Evolutionary conservation across 2,113 vertebrate genomes (phyloP), one percentile per base, ranked within the genome.

Genomic region (Clupea harengus): DNA sequence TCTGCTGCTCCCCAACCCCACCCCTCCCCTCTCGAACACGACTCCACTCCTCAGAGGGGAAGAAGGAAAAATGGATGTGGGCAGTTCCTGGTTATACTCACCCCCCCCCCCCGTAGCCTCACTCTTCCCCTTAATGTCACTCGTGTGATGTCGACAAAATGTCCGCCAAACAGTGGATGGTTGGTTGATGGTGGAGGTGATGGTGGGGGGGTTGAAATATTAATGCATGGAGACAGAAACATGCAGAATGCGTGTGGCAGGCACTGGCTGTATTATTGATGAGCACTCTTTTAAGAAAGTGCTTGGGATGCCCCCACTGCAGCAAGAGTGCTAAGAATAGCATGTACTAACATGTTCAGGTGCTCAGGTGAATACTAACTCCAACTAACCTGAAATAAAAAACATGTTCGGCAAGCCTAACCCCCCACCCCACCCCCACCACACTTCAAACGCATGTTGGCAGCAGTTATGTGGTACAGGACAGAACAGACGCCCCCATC

Each of bases 231-330:
- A 87, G 92, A 93, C 89, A 84, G 82, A 92, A 93, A 92, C 91
- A 90, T 91, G 92, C 90, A 89, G 84, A 92, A 92, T 81, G 84
- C 89, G 89, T 92, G 89, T 92, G 91, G 82, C 89, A 82, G 82
- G 89, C 92, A 2, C 28, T 89, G 86, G 86, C 85, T 94, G 84
- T 93, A 95, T 94, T 92, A 94, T 94, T 92, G 85, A 95, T 94
- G 86, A 89, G 64, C 82, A 78, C 85, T 90, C 86, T 91, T 89
- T 94, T 89, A 89, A 92, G 72, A 89, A 93, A 93, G 91, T 91
- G 84, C 88, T 90, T 84, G 80, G 89, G 86, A 93, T 92, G 90
- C 92, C 92, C 92, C 92, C 13, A 32, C 25, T 32, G 32, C 28
- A 2, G 72, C 13, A 11, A 78, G 72, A 39, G 10, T 78, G 72